Base-by-base conservation (phyloP, 1,140 invertebrate genomes). In the Drosophila subpulchrella region DNA sequence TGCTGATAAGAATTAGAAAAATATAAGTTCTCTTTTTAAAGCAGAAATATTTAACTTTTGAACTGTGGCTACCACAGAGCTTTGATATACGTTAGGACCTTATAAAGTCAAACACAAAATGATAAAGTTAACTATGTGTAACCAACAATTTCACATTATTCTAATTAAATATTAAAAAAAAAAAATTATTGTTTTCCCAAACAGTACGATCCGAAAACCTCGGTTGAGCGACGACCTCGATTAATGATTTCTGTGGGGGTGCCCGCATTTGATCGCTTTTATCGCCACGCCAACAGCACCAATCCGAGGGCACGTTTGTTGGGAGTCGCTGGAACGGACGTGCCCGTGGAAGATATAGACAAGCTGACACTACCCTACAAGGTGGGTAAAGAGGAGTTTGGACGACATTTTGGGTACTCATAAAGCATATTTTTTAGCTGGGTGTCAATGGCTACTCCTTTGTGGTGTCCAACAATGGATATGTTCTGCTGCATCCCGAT, bases 401-500 rank as follows among this genome's bases (percentile, higher is more conserved):
- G 5, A 8, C 7, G 2, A 24, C 10, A 36, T 2, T 0, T 4
- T 15, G 8, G 2, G 4, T 24, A 3, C 11, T 39, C 4, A n/a
- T 30, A 17, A 5, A 1, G 3, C 12, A 13, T 47, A 55, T 34
- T 50, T 85, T 82, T 38, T 84, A 98, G 96, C 95, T 99, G 44
- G 98, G 98, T 20, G 97, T 98, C 0, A 98, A 99, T 93, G 98
- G 97, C 5, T 99, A 98, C 92, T 96, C 97, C 0, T 99, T 99
- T 93, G 96, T 98, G 65, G 96, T 99, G 4, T 98, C 97, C 68
- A 99, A 99, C 92, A 99, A 99, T 92, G 99, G 99, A 1, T 98
- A 99, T 92, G 94, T 99, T 6, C 93, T 97, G 27, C 93, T 97
- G 42, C 96, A 97, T 94, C 96, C 96, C 1, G 95, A 96, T 77